phyloP scores from a whole-genome alignment of 2,888 invertebrate genomes.

The Mimas tiliae region DNA sequence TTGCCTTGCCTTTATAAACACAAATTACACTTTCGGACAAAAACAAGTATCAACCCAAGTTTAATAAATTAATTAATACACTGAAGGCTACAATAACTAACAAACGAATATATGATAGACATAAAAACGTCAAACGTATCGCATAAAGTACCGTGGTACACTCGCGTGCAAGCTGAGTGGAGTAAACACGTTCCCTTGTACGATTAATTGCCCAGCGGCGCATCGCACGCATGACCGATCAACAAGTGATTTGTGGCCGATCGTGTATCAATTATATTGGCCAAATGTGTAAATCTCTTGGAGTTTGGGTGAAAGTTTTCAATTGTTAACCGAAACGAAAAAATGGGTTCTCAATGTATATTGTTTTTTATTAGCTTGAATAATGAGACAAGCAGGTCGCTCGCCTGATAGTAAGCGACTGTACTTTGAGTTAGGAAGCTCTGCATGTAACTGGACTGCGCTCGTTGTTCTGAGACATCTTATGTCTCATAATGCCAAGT shows the following conservation, averaged over 20 bases:
- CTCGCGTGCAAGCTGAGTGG: constrained; percentile 51
- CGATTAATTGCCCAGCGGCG: constrained; percentile 55
- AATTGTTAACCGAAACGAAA: not conserved
- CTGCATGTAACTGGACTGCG: too few relatives aligned
- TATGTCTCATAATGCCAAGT: too few relatives aligned
- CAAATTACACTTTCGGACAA: constrained; percentile 1
- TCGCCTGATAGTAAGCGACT: too few relatives aligned
- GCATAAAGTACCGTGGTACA: constrained; percentile 44
- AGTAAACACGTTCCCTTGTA: constrained; percentile 55
- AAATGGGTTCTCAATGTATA: not conserved
- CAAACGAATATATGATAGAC: constrained; percentile 39
- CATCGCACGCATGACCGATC: constrained; percentile 57
- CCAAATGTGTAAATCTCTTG: constrained; percentile 39
- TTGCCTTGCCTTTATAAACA: not conserved
- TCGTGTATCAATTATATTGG: constrained; percentile 55
- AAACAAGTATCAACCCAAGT: not conserved
- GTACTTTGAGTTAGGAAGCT: too few relatives aligned
- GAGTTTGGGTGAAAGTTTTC: not conserved
- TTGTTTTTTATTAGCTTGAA: too few relatives aligned
- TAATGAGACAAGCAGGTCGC: too few relatives aligned
- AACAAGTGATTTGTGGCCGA: constrained; percentile 63
- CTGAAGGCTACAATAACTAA: constrained; percentile 37
- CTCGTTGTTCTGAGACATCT: too few relatives aligned
- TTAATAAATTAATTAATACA: constrained; percentile 40
- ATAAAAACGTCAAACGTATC: constrained; percentile 45